Conservation (phyloP, 2,888 invertebrate genomes). For the Ischnus inquisitorius region DNA sequence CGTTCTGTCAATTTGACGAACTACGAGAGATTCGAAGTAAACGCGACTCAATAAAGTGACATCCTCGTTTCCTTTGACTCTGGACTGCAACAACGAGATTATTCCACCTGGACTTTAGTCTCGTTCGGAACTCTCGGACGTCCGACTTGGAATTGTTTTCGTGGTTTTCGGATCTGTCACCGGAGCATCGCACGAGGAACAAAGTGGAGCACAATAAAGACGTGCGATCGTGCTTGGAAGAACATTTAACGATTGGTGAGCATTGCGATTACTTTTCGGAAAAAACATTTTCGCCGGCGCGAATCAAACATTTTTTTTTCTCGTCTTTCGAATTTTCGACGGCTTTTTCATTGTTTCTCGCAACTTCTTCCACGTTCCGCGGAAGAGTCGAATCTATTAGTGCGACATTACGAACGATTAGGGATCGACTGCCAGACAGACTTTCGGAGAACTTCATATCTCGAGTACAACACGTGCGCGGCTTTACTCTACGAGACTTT, state of each 20-base stretch:
- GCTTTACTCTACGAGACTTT: constrained; percentile 2
- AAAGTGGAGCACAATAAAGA: constrained; percentile 81
- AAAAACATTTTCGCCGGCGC: neutral
- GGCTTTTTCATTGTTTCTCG: neutral
- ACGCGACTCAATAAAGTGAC: constrained; percentile 17
- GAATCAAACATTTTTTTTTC: constrained; percentile 5
- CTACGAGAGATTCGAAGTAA: constrained; percentile 24
- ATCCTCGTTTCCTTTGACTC: constrained; percentile 21
- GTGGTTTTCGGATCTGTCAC: neutral
- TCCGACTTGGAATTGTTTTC: neutral
- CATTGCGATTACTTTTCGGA: constrained; percentile 58
- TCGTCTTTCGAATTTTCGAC: neutral
- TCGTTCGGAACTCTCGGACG: neutral
- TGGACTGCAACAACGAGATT: constrained; percentile 37
- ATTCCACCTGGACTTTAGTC: neutral
- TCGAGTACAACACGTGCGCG: constrained; percentile 20
- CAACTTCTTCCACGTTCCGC: neutral
- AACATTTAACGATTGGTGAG: constrained; percentile 84
- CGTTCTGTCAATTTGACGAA: constrained; percentile 34
- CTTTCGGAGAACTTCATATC: constrained; percentile 6
- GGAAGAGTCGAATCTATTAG: neutral
- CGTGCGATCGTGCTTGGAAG: constrained; percentile 76
- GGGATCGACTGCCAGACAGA: neutral
- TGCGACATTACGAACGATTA: constrained; percentile 25
- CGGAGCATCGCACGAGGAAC: constrained; percentile 56